Percentiles rank a stretch among this genome's conserved stretches.
phyloP scores from a whole-genome alignment of 2,888 invertebrate genomes.

The Lasioglossum pauxillum region DNA sequence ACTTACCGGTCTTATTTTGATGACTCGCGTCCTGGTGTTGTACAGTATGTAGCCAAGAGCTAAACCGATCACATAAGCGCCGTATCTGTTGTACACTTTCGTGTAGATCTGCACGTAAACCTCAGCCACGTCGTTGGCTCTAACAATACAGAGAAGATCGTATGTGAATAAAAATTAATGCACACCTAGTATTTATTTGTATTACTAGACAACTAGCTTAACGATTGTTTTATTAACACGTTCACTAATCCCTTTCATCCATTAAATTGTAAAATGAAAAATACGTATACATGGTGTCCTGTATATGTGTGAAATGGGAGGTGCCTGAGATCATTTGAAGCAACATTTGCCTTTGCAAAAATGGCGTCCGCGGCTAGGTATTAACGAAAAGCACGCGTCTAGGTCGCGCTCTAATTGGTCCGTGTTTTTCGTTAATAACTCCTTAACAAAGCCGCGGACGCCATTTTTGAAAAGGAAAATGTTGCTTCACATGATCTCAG shows the following conservation, averaged over 20 bases:
- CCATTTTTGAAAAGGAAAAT: no score
- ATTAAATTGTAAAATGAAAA: neutral
- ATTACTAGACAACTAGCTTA: neutral
- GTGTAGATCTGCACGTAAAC: conserved; percentile 78
- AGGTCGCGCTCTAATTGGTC: no score
- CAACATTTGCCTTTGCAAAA: no score
- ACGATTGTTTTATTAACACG: neutral
- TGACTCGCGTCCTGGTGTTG: conserved; percentile 59
- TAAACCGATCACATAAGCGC: conserved; percentile 81
- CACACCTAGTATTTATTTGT: neutral
- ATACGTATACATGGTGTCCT: neutral
- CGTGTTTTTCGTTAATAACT: no score
- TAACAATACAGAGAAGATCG: conserved; percentile 43
- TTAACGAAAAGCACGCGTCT: no score
- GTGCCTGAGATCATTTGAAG: no score
- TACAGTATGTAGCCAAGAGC: conserved; percentile 78
- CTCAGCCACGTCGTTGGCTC: conserved; percentile 65
- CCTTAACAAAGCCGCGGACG: no score
- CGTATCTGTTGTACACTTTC: conserved; percentile 77
- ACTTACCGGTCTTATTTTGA: conserved; percentile 67
- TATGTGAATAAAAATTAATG: neutral
- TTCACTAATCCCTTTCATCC: neutral
- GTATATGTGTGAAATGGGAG: no score
- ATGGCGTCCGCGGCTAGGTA: no score
- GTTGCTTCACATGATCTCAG: no score